These are phyloP conservation scores for Iguana delicatissima DNA, from an alignment of 2,797 vertebrate species.

Conservation along the genomic window DNA sequence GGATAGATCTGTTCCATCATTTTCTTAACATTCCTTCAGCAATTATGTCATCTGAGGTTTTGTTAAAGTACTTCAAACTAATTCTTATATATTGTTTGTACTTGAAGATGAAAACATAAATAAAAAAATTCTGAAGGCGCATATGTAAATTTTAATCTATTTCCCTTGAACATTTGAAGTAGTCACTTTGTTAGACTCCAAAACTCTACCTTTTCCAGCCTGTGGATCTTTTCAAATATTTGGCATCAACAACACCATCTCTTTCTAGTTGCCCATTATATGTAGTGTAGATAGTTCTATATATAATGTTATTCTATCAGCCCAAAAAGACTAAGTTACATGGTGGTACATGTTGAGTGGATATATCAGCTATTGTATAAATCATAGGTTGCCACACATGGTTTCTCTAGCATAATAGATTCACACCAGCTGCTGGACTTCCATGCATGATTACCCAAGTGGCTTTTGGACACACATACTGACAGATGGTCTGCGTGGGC, in stretches of 20 bases:
- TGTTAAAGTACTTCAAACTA: background rate
- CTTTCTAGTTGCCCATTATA: background rate
- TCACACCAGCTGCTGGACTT: background rate
- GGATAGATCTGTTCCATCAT: background rate
- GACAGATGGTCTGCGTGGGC: background rate
- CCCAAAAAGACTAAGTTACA: background rate
- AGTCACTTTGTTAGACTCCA: too few relatives aligned
- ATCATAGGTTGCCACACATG: too few relatives aligned
- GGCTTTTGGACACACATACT: background rate
- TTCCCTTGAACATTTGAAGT: too few relatives aligned
- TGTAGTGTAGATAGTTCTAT: background rate
- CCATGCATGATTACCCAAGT: background rate
- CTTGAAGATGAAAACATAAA: background rate
- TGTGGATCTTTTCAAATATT: background rate
- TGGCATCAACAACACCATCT: background rate
- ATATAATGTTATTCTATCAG: background rate
- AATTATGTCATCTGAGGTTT: background rate
- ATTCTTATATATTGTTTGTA: background rate
- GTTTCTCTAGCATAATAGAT: background rate
- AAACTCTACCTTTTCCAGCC: too few relatives aligned
- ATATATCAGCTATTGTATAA: background rate
- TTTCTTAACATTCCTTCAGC: background rate
- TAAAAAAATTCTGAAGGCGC: background rate
- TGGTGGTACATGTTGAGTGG: too few relatives aligned
- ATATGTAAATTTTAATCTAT: background rate